phyloP scores from a whole-genome alignment of 1,140 invertebrate genomes.

The Drosophila insularis region DNA sequence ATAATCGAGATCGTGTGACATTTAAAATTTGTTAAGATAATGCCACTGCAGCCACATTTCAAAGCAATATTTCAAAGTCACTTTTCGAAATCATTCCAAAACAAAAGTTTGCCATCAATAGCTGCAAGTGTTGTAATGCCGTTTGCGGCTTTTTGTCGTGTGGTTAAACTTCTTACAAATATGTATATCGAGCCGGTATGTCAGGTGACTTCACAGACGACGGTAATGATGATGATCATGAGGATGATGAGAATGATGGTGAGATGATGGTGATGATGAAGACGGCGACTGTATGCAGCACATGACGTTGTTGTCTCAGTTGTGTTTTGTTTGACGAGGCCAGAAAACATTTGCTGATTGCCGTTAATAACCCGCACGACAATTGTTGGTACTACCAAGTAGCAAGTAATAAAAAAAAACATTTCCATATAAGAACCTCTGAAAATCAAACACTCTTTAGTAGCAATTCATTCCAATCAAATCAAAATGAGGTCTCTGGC shows the following conservation, averaged over 20 bases:
- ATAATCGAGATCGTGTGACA: conserved; percentile 62
- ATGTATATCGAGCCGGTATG: conserved; percentile 43
- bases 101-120: conserved; percentile 58
- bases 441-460: background rate
- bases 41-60: conserved; percentile 7
- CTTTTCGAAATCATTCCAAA: conserved; percentile 58
- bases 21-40: conserved; percentile 53
- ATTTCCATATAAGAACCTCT: conserved; percentile 12
- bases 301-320: conserved; percentile 37
- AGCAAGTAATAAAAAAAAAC: too few species aligned
- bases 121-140: conserved; percentile 67
- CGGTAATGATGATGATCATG: background rate
- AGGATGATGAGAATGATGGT: too few species aligned
- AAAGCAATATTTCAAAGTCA: conserved; percentile 44
- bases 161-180: conserved; percentile 57
- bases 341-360: conserved; percentile 55
- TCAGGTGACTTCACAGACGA: conserved; percentile 54
- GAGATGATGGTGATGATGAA: background rate
- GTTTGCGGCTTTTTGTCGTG: conserved; percentile 54
- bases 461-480: background rate
- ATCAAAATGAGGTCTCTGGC: conserved; percentile 21
- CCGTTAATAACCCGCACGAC: conserved; percentile 37
- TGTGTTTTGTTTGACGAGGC: conserved; percentile 45
- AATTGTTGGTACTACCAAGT: conserved; percentile 22
- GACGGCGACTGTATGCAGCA: conserved; percentile 45